Percentiles rank a stretch among this genome's conserved stretches.
Conservation (phyloP, 64 coral and sea anemone genomes). For the Platygyra sinensis region DNA sequence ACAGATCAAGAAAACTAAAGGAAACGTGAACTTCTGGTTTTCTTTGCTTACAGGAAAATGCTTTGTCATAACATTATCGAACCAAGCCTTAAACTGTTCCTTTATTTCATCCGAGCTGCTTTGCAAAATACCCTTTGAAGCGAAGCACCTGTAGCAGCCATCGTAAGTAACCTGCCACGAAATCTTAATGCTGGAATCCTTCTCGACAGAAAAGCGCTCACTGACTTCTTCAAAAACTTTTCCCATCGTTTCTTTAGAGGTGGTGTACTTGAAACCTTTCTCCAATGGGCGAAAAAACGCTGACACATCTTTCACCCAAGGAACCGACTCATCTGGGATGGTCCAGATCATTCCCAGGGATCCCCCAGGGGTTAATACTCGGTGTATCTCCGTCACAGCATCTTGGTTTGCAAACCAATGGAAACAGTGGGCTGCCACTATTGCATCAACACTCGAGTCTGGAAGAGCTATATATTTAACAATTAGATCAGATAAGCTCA, state of each 20-base stretch:
- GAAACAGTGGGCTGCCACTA: not conserved
- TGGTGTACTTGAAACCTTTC: not conserved
- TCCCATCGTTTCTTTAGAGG: not conserved
- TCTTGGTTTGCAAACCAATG: slow-evolving; percentile 3
- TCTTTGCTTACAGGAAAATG: not conserved
- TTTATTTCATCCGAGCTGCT: not conserved
- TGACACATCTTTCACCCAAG: not conserved
- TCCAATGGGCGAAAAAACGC: not conserved
- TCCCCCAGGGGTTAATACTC: not conserved
- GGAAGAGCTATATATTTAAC: not conserved
- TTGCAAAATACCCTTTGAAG: not conserved
- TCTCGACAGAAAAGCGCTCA: not conserved
- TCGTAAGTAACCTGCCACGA: not conserved
- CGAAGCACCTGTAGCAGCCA: not conserved
- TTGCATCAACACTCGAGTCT: not conserved
- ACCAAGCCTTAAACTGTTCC: not conserved
- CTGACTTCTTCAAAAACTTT: not conserved
- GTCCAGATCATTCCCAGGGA: not conserved
- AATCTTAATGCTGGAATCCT: not conserved
- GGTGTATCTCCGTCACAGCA: not conserved
- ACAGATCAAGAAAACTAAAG: not conserved
- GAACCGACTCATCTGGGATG: not conserved
- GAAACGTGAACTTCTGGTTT: not conserved
- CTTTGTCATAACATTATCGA: not conserved
- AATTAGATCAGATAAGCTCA: too few relatives aligned